These are phyloP conservation scores for Drosophila nr. fundita DNA, from an alignment of 2,888 invertebrate species.

Conservation along the genomic window DNA sequence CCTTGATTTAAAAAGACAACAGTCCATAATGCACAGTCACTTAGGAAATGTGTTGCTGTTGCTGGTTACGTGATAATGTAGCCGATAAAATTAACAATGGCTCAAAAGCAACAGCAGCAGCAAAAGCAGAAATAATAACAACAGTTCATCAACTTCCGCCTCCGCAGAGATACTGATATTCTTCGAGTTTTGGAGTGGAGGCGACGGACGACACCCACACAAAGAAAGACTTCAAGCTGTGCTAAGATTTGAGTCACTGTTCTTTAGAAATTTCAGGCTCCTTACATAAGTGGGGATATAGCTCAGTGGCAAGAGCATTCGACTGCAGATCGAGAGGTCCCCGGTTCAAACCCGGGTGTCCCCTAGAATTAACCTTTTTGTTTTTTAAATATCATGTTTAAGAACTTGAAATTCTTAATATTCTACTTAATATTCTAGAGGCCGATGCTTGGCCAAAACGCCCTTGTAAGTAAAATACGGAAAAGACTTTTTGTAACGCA, in stretches of 20 bases:
- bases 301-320: slow-evolving; percentile 81
- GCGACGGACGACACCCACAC: slow-evolving; percentile 33
- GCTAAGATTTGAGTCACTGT: slow-evolving; percentile 18
- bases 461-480: neutral
- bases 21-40: slow-evolving; percentile 35
- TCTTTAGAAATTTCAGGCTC: slow-evolving; percentile 44
- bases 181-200: neutral
- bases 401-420: neutral
- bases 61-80: slow-evolving; percentile 46
- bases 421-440: neutral
- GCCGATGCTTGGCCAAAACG: neutral
- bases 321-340: slow-evolving; percentile 81
- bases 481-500: neutral
- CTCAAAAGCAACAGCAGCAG: slow-evolving; percentile 18
- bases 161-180: slow-evolving; percentile 8
- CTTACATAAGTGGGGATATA: slow-evolving; percentile 71
- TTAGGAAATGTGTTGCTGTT: slow-evolving; percentile 41
- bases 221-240: neutral
- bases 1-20: slow-evolving; percentile 25
- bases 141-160: slow-evolving; percentile 66
- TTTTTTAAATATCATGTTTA: neutral
- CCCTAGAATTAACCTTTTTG: slow-evolving; percentile 52
- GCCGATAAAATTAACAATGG: slow-evolving; percentile 50
- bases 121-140: slow-evolving; percentile 14
- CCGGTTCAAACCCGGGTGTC: slow-evolving; percentile 80